A percentile compares a stretch with the other conserved stretches of the same genome.
phyloP scores from a whole-genome alignment of 2,888 invertebrate species.

The Philereme vetulata region DNA sequence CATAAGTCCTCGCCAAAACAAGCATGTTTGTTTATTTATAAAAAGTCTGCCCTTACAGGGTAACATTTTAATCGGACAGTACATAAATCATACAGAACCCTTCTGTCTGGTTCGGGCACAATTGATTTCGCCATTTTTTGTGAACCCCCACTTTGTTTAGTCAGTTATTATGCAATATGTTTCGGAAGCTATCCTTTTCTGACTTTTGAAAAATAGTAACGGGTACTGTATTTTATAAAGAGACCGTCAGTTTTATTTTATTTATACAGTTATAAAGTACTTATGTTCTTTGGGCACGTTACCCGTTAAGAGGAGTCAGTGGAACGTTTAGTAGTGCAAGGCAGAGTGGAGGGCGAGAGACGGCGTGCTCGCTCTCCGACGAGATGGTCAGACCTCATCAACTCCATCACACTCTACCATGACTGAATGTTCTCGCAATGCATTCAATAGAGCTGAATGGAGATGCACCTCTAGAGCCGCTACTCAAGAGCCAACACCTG shows the following conservation, averaged over 20 bases:
- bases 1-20: not conserved
- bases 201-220: conserved; percentile 3
- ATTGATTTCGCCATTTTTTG: conserved; percentile 58
- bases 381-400: no score
- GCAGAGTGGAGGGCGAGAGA: no score
- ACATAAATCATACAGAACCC: conserved; percentile 68
- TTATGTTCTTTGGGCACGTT: no score
- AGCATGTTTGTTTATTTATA: conserved; percentile 1
- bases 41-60: conserved; percentile 10
- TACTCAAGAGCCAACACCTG: no score
- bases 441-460: no score
- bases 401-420: no score
- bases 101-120: conserved; percentile 46
- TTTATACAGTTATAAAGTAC: no score
- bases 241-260: not conserved
- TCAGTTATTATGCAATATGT: conserved; percentile 41
- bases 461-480: no score
- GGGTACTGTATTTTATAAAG: not conserved
- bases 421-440: no score
- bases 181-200: conserved; percentile 12
- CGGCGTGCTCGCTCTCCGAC: no score
- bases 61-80: conserved; percentile 60
- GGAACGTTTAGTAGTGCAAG: no score
- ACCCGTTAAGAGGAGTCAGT: no score
- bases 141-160: conserved; percentile 34